A percentile compares a stretch with the other conserved stretches of the same genome.
Evolutionary conservation across 2,113 vertebrate species (phyloP).

Genomic region (Empidonax traillii): DNA sequence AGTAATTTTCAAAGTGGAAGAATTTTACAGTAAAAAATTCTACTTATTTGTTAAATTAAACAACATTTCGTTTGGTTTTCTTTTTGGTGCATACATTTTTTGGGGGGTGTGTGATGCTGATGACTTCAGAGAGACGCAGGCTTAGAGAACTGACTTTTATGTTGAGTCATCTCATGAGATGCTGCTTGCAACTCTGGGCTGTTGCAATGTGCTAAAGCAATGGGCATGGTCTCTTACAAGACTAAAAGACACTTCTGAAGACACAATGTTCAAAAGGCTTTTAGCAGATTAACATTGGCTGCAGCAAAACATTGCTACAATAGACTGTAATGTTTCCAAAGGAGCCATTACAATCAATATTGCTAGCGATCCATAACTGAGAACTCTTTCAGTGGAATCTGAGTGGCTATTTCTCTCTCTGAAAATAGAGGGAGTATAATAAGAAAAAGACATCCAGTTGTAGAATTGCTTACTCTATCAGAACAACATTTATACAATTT

Average conservation of each 20-base stretch:
- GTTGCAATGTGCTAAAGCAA: not conserved
- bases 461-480: not conserved
- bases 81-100: not conserved
- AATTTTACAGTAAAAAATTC: not conserved
- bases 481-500: not conserved
- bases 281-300: slow-evolving; percentile 33
- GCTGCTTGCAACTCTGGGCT: not conserved
- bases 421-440: not conserved
- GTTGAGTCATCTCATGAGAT: not conserved
- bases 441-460: not conserved
- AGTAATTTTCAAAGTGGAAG: not conserved
- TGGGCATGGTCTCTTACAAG: not conserved
- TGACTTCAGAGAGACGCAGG: not conserved
- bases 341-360: slow-evolving; percentile 54
- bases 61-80: not conserved
- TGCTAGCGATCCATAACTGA: slow-evolving; percentile 49
- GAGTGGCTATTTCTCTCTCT: slow-evolving; percentile 14
- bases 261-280: not conserved
- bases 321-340: slow-evolving; percentile 46
- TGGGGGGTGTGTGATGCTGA: not conserved
- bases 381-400: slow-evolving; percentile 30
- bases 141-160: not conserved
- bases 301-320: not conserved
- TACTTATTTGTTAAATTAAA: not conserved
- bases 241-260: not conserved